phyloP scores from a whole-genome alignment of 2,888 invertebrate genomes.

The Hyppa rectilinea region DNA sequence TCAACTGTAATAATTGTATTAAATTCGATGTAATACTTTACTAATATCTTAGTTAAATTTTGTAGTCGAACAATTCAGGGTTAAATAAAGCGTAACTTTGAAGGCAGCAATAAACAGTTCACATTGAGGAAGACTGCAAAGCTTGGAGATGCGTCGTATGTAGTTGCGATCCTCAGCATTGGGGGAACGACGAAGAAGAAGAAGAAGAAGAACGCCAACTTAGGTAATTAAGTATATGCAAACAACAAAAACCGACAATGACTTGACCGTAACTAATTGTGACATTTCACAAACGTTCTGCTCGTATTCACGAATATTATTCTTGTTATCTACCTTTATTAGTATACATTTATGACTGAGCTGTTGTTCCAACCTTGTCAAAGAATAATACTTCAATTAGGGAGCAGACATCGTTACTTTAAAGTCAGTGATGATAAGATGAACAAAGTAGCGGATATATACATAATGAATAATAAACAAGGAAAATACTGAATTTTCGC shows the following conservation, averaged over 20 bases:
- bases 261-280: constrained; percentile 62
- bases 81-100: constrained; percentile 49
- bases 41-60: constrained; percentile 1
- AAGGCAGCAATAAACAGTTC: no score
- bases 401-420: constrained; percentile 49
- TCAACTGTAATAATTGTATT: neutral
- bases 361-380: constrained; percentile 63
- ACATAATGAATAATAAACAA: constrained; percentile 56
- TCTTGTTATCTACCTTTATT: constrained; percentile 47
- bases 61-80: constrained; percentile 31
- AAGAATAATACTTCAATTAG: constrained; percentile 58
- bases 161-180: no score
- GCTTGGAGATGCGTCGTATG: no score
- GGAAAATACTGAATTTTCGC: constrained; percentile 57
- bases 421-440: constrained; percentile 52
- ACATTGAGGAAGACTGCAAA: no score
- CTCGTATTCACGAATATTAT: constrained; percentile 54
- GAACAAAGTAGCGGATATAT: constrained; percentile 53
- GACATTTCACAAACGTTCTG: constrained; percentile 60
- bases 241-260: constrained; percentile 54
- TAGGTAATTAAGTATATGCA: constrained; percentile 40
- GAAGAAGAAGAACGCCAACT: no score
- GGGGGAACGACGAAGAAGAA: no score
- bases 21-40: neutral
- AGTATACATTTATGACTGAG: constrained; percentile 30